phyloP scores from a whole-genome alignment of 2,797 vertebrate genomes.

The Channa striata region DNA sequence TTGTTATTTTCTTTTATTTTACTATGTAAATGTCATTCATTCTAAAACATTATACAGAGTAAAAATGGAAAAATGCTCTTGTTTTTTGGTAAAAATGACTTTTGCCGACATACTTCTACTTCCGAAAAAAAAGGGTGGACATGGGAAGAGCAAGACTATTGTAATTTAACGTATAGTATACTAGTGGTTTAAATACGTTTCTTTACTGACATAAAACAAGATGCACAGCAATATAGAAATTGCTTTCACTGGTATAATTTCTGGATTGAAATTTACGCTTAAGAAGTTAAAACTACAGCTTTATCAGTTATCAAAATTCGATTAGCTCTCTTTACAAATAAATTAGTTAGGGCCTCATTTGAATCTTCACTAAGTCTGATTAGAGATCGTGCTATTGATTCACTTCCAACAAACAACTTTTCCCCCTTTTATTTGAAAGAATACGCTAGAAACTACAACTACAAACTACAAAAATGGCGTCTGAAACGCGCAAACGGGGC shows the following conservation, averaged over 20 bases:
- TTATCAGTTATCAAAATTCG: too few species aligned
- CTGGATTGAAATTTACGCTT: too few species aligned
- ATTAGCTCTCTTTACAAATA: too few species aligned
- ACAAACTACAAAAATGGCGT: constrained; percentile 74
- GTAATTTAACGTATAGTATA: not conserved
- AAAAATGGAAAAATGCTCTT: rapidly evolving
- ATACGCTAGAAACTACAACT: not conserved
- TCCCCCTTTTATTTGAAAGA: constrained; percentile 25
- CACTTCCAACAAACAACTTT: not conserved
- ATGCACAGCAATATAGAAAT: too few species aligned
- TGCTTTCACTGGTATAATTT: too few species aligned
- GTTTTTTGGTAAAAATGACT: not conserved
- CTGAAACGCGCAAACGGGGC: not conserved
- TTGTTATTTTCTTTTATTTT: not conserved
- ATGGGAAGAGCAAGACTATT: not conserved
- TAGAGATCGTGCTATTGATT: not conserved
- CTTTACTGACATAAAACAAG: too few species aligned
- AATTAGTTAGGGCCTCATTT: not conserved
- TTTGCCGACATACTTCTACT: not conserved
- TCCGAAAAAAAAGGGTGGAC: constrained; percentile 44
- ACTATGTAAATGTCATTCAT: not conserved
- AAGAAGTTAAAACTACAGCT: too few species aligned
- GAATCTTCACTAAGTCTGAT: not conserved
- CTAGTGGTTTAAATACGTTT: too few species aligned
- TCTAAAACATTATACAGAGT: rapidly evolving